phyloP scores from a whole-genome alignment of 2,888 invertebrate genomes.

The Hirtodrosophila confusa region DNA sequence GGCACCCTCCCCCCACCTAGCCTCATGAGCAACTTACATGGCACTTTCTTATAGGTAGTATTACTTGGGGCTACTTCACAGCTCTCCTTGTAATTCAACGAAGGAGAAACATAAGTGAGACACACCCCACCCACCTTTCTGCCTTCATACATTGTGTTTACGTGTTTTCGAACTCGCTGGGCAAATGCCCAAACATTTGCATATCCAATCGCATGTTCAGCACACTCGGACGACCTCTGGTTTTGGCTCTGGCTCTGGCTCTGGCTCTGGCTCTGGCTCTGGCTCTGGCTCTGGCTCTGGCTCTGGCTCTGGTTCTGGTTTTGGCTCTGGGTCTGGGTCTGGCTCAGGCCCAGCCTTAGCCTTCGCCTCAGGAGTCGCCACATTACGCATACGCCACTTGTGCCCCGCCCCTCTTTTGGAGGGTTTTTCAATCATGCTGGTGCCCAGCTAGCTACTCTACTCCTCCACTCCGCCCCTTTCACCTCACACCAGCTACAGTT shows the following conservation, averaged over 20 bases:
- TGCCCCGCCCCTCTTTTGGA: constrained; percentile 11
- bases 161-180: constrained; percentile 21
- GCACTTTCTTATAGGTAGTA: constrained; percentile 22
- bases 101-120: constrained; percentile 28
- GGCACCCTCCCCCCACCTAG: no score
- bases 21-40: no score
- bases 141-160: constrained; percentile 21
- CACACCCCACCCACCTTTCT: not conserved
- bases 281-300: constrained; percentile 1
- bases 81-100: constrained; percentile 51
- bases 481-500: constrained; percentile 20
- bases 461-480: not conserved
- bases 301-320: not conserved
- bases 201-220: constrained; percentile 51
- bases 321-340: not conserved
- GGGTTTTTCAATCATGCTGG: constrained; percentile 50
- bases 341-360: not conserved
- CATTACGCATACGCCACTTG: constrained; percentile 53
- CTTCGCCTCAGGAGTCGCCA: constrained; percentile 13
- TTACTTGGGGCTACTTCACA: constrained; percentile 41
- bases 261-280: not conserved
- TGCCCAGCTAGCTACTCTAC: not conserved
- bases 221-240: constrained; percentile 16
- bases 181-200: constrained; percentile 42
- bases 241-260: not conserved